These are phyloP conservation scores for Spisula solida DNA, from an alignment of 2,888 invertebrate species.

Conservation along the genomic window DNA sequence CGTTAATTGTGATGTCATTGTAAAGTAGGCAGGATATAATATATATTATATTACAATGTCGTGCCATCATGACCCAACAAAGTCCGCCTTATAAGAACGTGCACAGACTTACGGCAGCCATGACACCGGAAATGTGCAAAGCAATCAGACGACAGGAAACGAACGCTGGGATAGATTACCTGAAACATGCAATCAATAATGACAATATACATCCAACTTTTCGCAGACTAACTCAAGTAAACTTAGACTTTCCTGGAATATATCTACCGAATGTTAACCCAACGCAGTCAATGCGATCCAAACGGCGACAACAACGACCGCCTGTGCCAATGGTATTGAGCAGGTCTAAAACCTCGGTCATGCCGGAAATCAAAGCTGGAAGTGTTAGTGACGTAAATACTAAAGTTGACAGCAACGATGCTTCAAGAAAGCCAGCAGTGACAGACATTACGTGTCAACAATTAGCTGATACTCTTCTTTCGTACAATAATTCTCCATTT, in stretches of 20 bases:
- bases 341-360: conserved; percentile 53
- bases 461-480: conserved; percentile 59
- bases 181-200: conserved; percentile 47
- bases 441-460: conserved; percentile 63
- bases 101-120: conserved; percentile 17
- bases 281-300: not conserved
- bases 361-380: conserved; percentile 43
- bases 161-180: conserved; percentile 59
- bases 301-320: conserved; percentile 22
- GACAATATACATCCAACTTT: conserved; percentile 31
- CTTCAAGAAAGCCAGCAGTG: conserved; percentile 39
- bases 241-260: conserved; percentile 62
- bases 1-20: not conserved
- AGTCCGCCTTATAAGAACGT: not conserved
- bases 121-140: conserved; percentile 66
- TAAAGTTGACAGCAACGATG: conserved; percentile 2
- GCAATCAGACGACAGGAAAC: conserved; percentile 63
- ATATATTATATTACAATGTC: not conserved
- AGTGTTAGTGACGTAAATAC: not conserved
- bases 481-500: conserved; percentile 54
- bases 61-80: not conserved
- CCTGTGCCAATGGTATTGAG: conserved; percentile 27
- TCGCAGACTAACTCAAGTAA: conserved; percentile 53
- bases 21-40: not conserved
- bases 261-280: conserved; percentile 54